Base-by-base conservation (phyloP, 2,888 invertebrate species). In the Cataglyphis livida region DNA sequence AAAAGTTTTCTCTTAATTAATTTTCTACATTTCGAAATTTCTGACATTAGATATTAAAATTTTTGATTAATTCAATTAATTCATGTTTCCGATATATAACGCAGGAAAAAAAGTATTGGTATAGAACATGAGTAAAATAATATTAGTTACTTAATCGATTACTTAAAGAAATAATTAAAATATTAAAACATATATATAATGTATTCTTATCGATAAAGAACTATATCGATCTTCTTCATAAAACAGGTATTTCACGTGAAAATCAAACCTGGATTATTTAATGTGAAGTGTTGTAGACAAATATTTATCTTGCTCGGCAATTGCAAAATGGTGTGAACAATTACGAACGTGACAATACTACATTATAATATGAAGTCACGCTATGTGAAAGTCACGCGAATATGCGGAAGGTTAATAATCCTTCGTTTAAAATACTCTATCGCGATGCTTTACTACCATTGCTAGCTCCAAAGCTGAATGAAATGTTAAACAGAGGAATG, bases 231-330 rank as follows among this genome's bases (percentile, higher is more conserved):
- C 38, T 71, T 57, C 10, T 15, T 57, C 25, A 38, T 71, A 15
- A 71, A 38, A 38, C 25, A 57, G 25, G 18, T 70, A 5, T 21
- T 35, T 3, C 9, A 15, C 18, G 12, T 32, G 25, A 10, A 81
- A 82, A 28, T 74, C 41, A 62, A 73, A 73, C 51, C 65, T 65
- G 28, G 21, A 65, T 66, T 61, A 51, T 41, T 21, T 61, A 64
- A 25, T 15, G 54, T 78, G 64, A 76, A 74, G 75, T 83, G 75
- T 84, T 88, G 21, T 21, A 85, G 85, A 85, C 74, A 87, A 87
- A 73, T 74, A 65, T 81, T 70, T 81, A 85, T 81, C 87, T 75
- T 38, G 10, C 75, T 48, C 82, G 54, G 21, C 54, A 59, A 71
- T 59, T 62, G 28, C 51, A 78, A 85, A 87, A 85, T 74, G 68